Percentiles rank a stretch among this genome's conserved stretches.
phyloP scores from a whole-genome alignment of 2,888 invertebrate genomes.

The Folsomia manolachei region DNA sequence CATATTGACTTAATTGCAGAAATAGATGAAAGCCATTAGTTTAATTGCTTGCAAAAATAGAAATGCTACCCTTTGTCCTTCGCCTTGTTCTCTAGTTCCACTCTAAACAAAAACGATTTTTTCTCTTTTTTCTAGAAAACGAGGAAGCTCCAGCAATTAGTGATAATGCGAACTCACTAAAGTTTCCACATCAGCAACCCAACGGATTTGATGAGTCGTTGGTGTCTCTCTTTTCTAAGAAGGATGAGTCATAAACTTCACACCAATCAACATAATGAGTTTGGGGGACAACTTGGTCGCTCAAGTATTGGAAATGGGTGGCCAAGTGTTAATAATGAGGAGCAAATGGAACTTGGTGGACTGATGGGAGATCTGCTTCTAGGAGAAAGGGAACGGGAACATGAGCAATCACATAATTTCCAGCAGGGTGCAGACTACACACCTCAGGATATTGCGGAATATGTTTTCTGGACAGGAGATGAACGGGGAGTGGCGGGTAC shows the following conservation, averaged over 20 bases:
- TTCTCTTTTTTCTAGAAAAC: no score
- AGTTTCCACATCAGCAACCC: constrained; percentile 14
- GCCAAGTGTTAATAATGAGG: background rate
- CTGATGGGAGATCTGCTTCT: background rate
- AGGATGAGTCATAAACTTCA: background rate
- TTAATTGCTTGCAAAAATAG: background rate
- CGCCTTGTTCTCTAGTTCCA: background rate
- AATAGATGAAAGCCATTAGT: no score
- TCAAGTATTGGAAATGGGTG: no score
- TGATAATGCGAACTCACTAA: constrained; percentile 41
- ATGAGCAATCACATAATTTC: background rate
- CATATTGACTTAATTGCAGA: no score
- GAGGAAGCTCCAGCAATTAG: constrained; percentile 42
- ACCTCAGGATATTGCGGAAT: constrained; percentile 71
- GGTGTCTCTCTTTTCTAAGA: background rate
- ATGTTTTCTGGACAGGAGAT: constrained; percentile 78
- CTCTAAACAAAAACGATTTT: no score
- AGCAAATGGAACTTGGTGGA: background rate
- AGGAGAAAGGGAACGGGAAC: constrained; percentile 11
- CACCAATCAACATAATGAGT: background rate
- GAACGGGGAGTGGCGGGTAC: constrained; percentile 73
- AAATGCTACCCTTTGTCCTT: background rate
- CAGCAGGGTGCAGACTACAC: constrained; percentile 63
- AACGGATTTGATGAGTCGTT: background rate
- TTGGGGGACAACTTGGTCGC: background rate